Conservation (phyloP, 2,113 vertebrate genomes). For the Ictalurus punctatus region DNA sequence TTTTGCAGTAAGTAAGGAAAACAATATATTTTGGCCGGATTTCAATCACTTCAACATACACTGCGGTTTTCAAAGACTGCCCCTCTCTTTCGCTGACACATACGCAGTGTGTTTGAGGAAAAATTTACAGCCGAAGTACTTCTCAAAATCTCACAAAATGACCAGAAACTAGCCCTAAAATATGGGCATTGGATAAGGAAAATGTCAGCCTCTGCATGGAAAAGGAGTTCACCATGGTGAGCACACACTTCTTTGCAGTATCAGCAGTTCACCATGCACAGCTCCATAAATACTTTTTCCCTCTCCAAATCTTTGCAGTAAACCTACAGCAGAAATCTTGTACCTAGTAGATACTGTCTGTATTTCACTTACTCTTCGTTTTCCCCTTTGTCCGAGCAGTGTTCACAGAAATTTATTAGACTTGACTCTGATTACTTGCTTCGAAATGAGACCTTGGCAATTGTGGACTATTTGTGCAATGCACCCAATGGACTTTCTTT, state of each 20-base stretch:
- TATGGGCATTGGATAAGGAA: neutral
- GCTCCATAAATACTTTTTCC: too few species aligned
- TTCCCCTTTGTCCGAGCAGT: neutral
- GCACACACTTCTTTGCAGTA: neutral
- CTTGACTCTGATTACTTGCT: neutral
- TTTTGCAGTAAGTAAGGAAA: neutral
- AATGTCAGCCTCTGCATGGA: neutral
- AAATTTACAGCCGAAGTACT: neutral
- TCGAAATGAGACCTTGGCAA: neutral
- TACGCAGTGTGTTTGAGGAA: too few species aligned
- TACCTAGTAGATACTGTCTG: neutral
- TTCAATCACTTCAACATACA: too few species aligned
- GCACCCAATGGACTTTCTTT: neutral
- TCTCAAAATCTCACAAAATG: neutral
- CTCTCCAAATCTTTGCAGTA: neutral
- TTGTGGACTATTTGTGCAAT: neutral
- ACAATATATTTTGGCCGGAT: too few species aligned
- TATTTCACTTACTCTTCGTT: neutral
- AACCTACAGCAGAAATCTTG: neutral
- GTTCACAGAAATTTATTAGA: neutral
- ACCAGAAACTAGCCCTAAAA: neutral
- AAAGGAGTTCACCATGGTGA: neutral
- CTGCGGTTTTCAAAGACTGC: too few species aligned
- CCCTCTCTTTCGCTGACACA: too few species aligned
- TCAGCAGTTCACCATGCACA: neutral